Evolutionary conservation across 2,113 vertebrate genomes (phyloP), one percentile per base, ranked within the genome.

Genomic region (Benitochromis conjunctus): DNA sequence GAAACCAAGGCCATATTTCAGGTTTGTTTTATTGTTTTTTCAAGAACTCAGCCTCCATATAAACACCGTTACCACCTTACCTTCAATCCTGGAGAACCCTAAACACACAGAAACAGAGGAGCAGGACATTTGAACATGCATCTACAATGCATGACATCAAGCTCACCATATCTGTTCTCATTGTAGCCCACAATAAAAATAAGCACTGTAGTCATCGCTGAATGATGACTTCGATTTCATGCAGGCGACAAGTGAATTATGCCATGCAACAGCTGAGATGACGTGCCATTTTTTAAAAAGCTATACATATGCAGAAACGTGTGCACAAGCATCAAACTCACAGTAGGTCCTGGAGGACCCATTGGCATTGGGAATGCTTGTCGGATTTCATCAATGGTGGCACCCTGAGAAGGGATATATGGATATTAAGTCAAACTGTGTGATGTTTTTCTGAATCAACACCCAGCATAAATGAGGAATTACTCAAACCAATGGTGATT

Each of bases 41-140:
- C 7, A 48, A 60, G 14, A 16, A 43, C 7, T 38, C 21, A 56
- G 2, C n/a, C 80, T 58, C n/a, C 57, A 14, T 51, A 34, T 56
- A 16, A 90, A 38, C 19, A 69, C 10, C 56, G 57, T 77, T 21
- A 76, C 18, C 36, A 71, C 66, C 88, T 90, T 95, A 96, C 96
- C 95, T 96, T 96, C 81, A 93, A 86, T 78, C 96, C 96, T 3
- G 94, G 91, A 64, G 95, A 89, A 62, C 96, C 95, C 96, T 96
- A 57, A 60, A 93, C 83, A 94, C 76, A 94, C 53, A 93, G 41
- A 89, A 79, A 89, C 64, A 93, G 19, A 93, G 38, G 51, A 86
- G 83, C 76, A 41, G 88, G 38, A 91, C 24, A 87, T 81, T 93
- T 54, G 53, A 88, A 86, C 69, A 91, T 86, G 80, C 69, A 91